Base-by-base conservation (phyloP, 2,113 vertebrate genomes). In the Lepus timidus region DNA sequence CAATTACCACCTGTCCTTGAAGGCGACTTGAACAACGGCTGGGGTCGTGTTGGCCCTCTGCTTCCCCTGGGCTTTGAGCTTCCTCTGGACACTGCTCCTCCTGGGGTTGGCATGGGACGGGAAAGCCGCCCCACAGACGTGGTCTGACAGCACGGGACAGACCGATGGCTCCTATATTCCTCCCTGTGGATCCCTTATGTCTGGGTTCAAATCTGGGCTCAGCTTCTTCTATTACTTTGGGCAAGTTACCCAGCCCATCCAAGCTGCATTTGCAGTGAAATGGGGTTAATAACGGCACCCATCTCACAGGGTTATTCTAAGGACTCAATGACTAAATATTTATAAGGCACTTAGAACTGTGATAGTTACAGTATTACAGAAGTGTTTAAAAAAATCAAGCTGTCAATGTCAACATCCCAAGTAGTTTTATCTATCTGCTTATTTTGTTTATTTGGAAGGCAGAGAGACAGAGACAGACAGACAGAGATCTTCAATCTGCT, bases 21-120 rank as follows among this genome's bases (percentile, higher is more conserved):
- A 90, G 73, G 89, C 6, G 8, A 51, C 36, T 51, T 0, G 10
- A 71, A 44, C 3, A 4, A 23, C 5, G 0, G 4, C n/a, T 11
- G 0, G 3, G 44, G n/a, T n/a, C 23, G 16, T 0, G 0, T 0
- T 29, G 62, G 27, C 61, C 7, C 0, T 12, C 13, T 61, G 76
- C 36, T 67, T 68, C 29, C 29, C 27, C 58, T 52, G 3, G 13
- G 1, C 10, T 52, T 62, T 3, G 61, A 29, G 61, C 31, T 13
- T 33, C 33, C 22, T 23, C 33, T 9, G 2, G 55, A 19, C 6
- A 3, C 31, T 16, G 67, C 17, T 23, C 33, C 49, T 55, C 64
- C 67, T 58, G 13, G 74, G 19, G 2, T 19, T 36, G 49, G 39
- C 14, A 9, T 2, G 19, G 6, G 9, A 31, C 20, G 23, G 25